phyloP scores from a whole-genome alignment of 2,888 invertebrate species.

The Microdon myrmicae region DNA sequence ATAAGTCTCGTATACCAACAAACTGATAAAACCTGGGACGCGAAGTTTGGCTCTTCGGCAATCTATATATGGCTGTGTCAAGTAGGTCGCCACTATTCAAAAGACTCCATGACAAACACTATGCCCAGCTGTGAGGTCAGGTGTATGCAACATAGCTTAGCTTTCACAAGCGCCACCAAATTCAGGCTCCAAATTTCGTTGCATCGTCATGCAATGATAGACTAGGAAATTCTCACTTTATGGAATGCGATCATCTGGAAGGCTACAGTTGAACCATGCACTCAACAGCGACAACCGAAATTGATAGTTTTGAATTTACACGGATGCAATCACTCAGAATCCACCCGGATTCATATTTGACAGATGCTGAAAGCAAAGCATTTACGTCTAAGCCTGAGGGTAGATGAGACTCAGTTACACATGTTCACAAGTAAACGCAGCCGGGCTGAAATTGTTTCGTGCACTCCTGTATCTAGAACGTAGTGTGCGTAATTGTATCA shows the following conservation, averaged over 20 bases:
- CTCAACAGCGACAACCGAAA: slow-evolving; percentile 22
- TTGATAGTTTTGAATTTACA: slow-evolving; percentile 45
- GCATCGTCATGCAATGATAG: slow-evolving; percentile 14
- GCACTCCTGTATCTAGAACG: slow-evolving; percentile 14
- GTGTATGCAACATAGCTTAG: neutral
- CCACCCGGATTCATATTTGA: slow-evolving; percentile 47
- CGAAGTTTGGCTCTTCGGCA: no score
- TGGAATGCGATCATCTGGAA: slow-evolving; percentile 27
- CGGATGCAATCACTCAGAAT: slow-evolving; percentile 49
- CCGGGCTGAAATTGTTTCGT: no score
- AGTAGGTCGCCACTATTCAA: no score
- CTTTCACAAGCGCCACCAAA: neutral
- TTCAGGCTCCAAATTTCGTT: neutral
- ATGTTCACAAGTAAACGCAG: slow-evolving; percentile 13
- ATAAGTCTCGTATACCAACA: no score
- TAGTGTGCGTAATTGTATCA: slow-evolving; percentile 14
- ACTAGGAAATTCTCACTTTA: slow-evolving; percentile 29
- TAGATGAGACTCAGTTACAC: slow-evolving; percentile 11
- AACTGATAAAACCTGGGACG: no score
- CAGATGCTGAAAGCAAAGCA: slow-evolving; percentile 21
- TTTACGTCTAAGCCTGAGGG: neutral
- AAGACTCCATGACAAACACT: no score
- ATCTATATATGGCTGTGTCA: no score
- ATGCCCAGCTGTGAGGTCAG: slow-evolving; percentile 28
- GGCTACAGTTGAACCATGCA: slow-evolving; percentile 1